Conservation (phyloP, 2,888 invertebrate species). For the Hyles lineata region DNA sequence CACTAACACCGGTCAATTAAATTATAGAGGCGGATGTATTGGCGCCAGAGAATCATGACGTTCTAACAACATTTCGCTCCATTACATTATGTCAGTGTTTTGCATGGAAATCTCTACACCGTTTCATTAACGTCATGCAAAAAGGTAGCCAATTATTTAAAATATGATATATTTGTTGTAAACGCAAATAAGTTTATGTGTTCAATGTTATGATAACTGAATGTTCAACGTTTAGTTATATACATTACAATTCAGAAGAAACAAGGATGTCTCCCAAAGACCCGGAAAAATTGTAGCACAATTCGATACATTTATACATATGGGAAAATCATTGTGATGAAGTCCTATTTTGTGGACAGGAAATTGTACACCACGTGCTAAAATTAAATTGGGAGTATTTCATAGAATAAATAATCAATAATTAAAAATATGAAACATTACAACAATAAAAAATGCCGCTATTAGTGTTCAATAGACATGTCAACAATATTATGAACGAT, state of each 20-base stretch:
- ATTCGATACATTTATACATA: too few species aligned
- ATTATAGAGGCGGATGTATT: constrained; percentile 36
- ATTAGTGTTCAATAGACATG: constrained; percentile 8
- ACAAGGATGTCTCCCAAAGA: too few species aligned
- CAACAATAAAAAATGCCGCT: background rate
- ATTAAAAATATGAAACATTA: background rate
- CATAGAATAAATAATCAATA: too few species aligned
- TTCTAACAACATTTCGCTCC: constrained; percentile 27
- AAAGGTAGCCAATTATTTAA: background rate
- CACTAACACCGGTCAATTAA: constrained; percentile 30
- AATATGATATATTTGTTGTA: background rate
- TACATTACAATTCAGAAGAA: too few species aligned
- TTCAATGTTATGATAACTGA: too few species aligned
- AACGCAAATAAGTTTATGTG: background rate
- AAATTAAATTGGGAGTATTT: too few species aligned
- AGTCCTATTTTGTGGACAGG: too few species aligned
- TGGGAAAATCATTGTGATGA: too few species aligned
- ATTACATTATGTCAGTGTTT: constrained; percentile 10
- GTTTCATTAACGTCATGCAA: background rate
- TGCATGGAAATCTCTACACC: background rate
- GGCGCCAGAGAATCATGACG: constrained; percentile 35
- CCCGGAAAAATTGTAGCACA: too few species aligned
- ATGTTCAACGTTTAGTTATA: too few species aligned
- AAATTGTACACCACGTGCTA: too few species aligned
- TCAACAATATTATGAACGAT: constrained; percentile 18